A percentile compares a stretch with the other conserved stretches of the same genome.
Conservation (phyloP, 2,888 invertebrate genomes). For the Pollenia angustigena region DNA sequence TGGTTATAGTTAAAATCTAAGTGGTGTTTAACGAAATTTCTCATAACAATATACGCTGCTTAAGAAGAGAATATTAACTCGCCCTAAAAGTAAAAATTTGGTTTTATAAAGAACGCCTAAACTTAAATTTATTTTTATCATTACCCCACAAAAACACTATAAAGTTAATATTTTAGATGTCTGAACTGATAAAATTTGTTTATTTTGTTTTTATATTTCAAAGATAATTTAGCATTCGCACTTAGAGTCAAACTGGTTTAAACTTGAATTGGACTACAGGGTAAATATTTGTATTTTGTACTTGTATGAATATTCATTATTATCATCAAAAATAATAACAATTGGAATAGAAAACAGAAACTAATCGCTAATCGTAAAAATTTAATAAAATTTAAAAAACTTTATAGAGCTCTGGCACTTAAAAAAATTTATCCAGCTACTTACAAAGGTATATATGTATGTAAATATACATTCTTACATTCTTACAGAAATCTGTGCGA, state of each 20-base stretch:
- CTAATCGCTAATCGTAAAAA: slow-evolving; percentile 6
- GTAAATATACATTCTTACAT: no score
- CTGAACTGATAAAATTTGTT: slow-evolving; percentile 11
- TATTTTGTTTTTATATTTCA: background rate
- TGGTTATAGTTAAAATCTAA: no score
- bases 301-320: slow-evolving; percentile 8
- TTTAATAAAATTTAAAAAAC: background rate
- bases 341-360: background rate
- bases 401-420: no score
- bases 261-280: background rate
- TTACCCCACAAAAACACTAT: background rate
- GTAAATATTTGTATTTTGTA: background rate
- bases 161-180: background rate
- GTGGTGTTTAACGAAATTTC: no score
- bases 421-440: no score
- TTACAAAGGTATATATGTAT: no score
- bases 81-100: no score
- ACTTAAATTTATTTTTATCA: background rate
- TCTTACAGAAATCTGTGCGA: no score
- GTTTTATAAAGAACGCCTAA: no score
- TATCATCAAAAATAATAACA: background rate
- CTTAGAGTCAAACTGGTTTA: background rate
- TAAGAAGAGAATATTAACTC: no score
- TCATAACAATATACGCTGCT: no score
- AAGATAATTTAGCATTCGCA: background rate